A percentile compares a stretch with the other conserved stretches of the same genome.
Conservation (phyloP, 2,888 invertebrate species). For the Drosophila pullipes region DNA sequence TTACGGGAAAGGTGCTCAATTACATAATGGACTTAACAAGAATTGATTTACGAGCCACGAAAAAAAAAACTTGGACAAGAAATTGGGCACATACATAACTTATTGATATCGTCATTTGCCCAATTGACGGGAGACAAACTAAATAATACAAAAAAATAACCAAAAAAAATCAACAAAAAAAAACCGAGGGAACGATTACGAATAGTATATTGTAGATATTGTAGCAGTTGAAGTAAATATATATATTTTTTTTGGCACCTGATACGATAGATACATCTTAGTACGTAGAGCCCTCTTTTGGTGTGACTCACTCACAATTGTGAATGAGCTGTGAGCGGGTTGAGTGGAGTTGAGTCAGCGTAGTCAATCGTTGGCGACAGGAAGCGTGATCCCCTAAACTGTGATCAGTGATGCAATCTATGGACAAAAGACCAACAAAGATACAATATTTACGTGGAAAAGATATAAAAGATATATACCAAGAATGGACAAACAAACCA, state of each 20-base stretch:
- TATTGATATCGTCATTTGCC: slow-evolving; percentile 44
- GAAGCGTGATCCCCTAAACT: slow-evolving; percentile 51
- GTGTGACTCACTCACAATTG: slow-evolving; percentile 31
- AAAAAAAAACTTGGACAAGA: slow-evolving; percentile 16
- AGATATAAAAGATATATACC: background rate
- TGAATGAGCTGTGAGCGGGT: background rate
- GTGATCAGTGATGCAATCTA: slow-evolving; percentile 54
- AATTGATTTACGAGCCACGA: slow-evolving; percentile 54
- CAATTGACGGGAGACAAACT: slow-evolving; percentile 28
- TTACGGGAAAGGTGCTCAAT: slow-evolving; percentile 25
- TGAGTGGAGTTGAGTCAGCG: slow-evolving; percentile 40
- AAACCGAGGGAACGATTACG: background rate
- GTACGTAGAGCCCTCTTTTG: slow-evolving; percentile 19
- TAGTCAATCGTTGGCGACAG: background rate
- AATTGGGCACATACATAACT: slow-evolving; percentile 11
- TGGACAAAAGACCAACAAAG: slow-evolving; percentile 26
- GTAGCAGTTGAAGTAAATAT: background rate
- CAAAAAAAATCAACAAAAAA: background rate
- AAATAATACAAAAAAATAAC: background rate
- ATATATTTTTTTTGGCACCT: slow-evolving; percentile 44
- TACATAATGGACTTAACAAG: slow-evolving; percentile 55
- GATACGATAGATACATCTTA: slow-evolving; percentile 25
- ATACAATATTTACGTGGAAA: background rate
- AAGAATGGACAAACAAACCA: background rate
- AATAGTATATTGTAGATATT: background rate